Conservation (phyloP, 2,797 vertebrate genomes). For the Spheniscus humboldti region DNA sequence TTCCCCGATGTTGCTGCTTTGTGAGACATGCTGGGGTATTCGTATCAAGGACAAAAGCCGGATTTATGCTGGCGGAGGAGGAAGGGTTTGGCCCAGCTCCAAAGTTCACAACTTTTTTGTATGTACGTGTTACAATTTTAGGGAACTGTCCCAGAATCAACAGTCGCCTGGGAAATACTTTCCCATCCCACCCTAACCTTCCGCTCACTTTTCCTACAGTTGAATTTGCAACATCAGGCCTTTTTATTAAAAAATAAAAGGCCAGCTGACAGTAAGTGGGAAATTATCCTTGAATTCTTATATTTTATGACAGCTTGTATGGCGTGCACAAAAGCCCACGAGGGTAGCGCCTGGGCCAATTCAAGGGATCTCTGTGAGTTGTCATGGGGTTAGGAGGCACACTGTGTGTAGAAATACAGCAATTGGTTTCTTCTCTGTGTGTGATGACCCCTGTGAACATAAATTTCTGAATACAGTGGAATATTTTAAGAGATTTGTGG, state of each 20-base stretch:
- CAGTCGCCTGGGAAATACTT: slow-evolving; percentile 38
- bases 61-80: slow-evolving; percentile 48
- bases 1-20: background rate
- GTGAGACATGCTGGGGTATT: background rate
- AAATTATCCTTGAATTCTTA: background rate
- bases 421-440: background rate
- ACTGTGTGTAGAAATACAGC: background rate
- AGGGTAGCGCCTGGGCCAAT: background rate
- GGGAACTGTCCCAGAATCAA: slow-evolving; percentile 56
- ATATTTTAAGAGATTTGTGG: background rate
- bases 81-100: slow-evolving; percentile 8
- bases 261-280: background rate
- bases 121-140: background rate
- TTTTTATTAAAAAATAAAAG: slow-evolving; percentile 1
- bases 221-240: background rate
- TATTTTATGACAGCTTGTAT: background rate
- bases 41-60: background rate
- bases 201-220: background rate
- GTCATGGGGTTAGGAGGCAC: background rate
- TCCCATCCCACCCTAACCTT: slow-evolving; percentile 28
- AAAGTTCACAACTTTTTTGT: slow-evolving; percentile 50
- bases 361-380: background rate
- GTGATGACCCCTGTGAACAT: background rate
- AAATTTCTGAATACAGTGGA: background rate
- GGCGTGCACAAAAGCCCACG: background rate